These are phyloP conservation scores for Tetramorium bicarinatum DNA, from an alignment of 2,888 invertebrate species.

Conservation along the genomic window DNA sequence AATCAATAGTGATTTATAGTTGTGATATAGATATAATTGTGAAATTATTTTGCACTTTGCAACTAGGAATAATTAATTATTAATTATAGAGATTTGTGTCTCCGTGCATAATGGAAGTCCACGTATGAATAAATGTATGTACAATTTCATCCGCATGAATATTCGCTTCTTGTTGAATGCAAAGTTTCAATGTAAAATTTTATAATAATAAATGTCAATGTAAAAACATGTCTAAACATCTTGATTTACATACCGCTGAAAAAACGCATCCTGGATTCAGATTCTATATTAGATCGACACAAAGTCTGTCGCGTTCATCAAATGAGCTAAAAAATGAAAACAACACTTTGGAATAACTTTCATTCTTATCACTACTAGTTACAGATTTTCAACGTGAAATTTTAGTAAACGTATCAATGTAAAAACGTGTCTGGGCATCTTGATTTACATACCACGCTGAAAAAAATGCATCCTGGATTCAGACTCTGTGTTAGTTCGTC, in stretches of 20 bases:
- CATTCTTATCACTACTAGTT: no score
- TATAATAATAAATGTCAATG: no score
- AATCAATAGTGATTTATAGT: not conserved
- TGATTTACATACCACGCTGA: not conserved
- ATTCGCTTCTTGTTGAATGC: no score
- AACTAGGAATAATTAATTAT: not conserved
- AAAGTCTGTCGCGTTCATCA: no score
- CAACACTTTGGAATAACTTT: no score
- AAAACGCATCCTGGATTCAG: no score
- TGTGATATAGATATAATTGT: not conserved
- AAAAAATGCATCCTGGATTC: not conserved
- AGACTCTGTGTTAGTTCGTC: not conserved
- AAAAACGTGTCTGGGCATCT: not conserved
- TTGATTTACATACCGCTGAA: no score
- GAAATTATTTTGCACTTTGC: not conserved
- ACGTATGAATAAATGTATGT: not conserved
- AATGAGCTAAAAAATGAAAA: no score
- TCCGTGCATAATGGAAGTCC: not conserved
- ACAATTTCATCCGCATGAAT: not conserved
- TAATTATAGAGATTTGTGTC: not conserved
- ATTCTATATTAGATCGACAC: no score
- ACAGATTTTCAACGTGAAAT: not conserved
- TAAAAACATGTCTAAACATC: no score
- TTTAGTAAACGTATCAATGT: not conserved
- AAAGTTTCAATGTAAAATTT: no score